Evolutionary conservation across 2,888 invertebrate species (phyloP), one percentile per base, ranked within the genome.

Genomic region (Athalia rosae): DNA sequence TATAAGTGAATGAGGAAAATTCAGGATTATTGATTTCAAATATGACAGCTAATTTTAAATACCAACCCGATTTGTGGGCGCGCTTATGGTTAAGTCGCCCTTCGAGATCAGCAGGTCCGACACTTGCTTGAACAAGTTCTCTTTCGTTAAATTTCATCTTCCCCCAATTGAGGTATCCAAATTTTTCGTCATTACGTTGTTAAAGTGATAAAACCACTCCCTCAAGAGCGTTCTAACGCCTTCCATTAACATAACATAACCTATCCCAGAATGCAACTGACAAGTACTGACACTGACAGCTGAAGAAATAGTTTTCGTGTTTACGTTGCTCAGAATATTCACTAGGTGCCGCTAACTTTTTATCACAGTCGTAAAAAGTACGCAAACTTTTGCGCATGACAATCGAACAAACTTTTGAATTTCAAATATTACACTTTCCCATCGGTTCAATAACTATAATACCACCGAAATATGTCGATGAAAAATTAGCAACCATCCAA

Each of bases 111-210:
- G 92, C 92, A 79, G 90, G 87, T 53, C 92, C 92, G 85, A 92
- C 92, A 88, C 94, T 93, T 87, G 94, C 87, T 81, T 92, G 92
- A 85, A 92, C 92, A 80, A 95, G 90, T 89, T 95, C 94, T 86
- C 92, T 93, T 81, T 93, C 92, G 89, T 95, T 95, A 90, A 93
- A 94, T 91, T 94, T 93, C 95, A 95, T 95, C 90, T 88, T 90
- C 85, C 84, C 56, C n/a, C 43, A 8, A 58, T 58, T 58, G 13
- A n/a, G 50, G 8, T 56, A 9, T 4, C n/a, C 6, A 47, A 71
- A 58, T 58, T 7, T 7, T 7, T 58, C 45, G 71, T 58, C 71
- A 71, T 71, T 58, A 71, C 71, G 71, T 13, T 0, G 58, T 71
- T 58, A 28, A 0, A 15, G 43, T n/a, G 7, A 45, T 56, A 58